Evolutionary conservation across 1,140 invertebrate species (phyloP), one percentile per base, ranked within the genome.

Genomic region (Drosophila yakuba): DNA sequence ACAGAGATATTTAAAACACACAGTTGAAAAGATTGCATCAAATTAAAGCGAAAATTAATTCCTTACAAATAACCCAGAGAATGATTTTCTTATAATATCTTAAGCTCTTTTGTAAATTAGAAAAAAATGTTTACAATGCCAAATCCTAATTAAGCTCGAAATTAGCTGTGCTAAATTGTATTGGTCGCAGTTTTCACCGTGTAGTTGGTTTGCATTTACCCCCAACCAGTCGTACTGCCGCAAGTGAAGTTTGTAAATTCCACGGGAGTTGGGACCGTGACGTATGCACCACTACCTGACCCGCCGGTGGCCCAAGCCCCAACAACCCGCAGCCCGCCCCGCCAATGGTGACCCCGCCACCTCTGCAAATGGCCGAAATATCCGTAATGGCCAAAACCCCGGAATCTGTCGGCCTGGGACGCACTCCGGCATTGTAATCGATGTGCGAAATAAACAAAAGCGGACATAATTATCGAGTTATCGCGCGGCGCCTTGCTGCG

Each of bases 381-480:
- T 23, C 50, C 71, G 45, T 73, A 62, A 64, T 56, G 64, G 69
- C 77, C 78, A 47, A 60, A 57, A 60, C 38, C 52, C 67, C 64
- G 67, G 67, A 71, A 58, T 71, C 64, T 57, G 67, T 57, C 64
- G 58, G 62, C 67, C 43, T 44, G 78, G 62, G 62, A 69, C 68
- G 74, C 78, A 77, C 61, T 62, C 60, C 74, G 85, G 81, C 89
- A 90, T 90, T 91, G 88, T 91, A 91, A 91, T 91, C 90, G 90
- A 91, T 91, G 90, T 91, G 90, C 69, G 86, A 91, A 91, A 91
- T 91, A 91, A 91, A 91, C 90, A 91, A 91, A 90, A 91, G 90
- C 90, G 90, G 90, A 91, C 90, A 91, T 91, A 91, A 91, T 91
- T 91, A 91, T 91, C 90, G 83, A 91, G 90, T 91, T 91, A 91